A percentile compares a stretch with the other conserved stretches of the same genome.
phyloP scores from a whole-genome alignment of 2,888 invertebrate species.

The Drosophila nr. perissopoda region DNA sequence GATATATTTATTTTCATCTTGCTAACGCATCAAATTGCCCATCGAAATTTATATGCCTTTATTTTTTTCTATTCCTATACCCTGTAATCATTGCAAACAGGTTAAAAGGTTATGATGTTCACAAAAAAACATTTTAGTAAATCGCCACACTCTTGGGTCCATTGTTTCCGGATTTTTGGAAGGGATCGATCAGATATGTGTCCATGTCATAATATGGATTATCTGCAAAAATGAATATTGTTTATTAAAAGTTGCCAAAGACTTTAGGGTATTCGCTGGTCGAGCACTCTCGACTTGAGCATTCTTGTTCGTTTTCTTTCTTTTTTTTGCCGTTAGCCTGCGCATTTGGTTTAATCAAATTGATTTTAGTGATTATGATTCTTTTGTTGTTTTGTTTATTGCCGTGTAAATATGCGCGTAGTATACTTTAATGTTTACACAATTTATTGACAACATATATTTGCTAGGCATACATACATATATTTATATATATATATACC shows the following conservation, averaged over 20 bases:
- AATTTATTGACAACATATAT: constrained; percentile 71
- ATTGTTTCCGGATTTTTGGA: neutral
- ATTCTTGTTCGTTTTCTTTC: neutral
- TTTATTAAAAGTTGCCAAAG: neutral
- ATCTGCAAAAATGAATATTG: neutral
- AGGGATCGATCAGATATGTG: neutral
- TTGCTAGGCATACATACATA: constrained; percentile 35
- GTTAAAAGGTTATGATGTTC: neutral
- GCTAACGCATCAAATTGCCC: constrained; percentile 10
- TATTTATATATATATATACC: neutral
- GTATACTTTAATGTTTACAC: constrained; percentile 65
- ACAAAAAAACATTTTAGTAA: neutral
- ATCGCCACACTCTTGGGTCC: neutral
- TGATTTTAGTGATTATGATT: constrained; percentile 67
- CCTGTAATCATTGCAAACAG: neutral
- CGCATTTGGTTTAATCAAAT: constrained; percentile 67
- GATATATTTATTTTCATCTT: constrained; percentile 7
- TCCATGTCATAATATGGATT: neutral
- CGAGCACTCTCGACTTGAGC: neutral
- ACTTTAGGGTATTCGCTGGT: neutral
- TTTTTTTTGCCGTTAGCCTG: constrained; percentile 37
- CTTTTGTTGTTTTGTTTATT: constrained; percentile 69
- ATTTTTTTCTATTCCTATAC: neutral
- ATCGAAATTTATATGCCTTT: constrained; percentile 12
- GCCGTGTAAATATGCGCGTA: constrained; percentile 63